Conservation (phyloP, 2,113 vertebrate genomes). For the Lucifuga dentata region DNA sequence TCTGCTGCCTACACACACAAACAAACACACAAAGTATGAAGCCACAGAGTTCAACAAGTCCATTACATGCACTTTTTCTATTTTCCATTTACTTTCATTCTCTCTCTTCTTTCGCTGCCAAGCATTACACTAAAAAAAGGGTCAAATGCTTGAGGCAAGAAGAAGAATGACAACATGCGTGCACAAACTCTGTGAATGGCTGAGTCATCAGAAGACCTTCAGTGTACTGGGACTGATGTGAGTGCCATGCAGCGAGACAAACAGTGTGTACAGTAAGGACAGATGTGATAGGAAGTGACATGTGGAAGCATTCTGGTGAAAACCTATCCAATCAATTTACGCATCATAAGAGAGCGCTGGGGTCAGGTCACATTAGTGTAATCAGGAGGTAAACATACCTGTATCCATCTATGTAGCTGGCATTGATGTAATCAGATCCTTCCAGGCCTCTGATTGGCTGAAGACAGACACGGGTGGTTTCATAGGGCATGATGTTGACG, state of each 20-base stretch:
- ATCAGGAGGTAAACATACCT: slow-evolving; percentile 78
- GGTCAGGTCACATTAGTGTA: slow-evolving; percentile 66
- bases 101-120: slow-evolving; percentile 34
- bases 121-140: slow-evolving; percentile 46
- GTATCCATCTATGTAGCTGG: slow-evolving; percentile 98
- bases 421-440: slow-evolving; percentile 96
- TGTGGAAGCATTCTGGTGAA: slow-evolving; percentile 52
- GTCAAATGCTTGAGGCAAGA: slow-evolving; percentile 56
- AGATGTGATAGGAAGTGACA: slow-evolving; percentile 70
- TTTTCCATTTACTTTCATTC: slow-evolving; percentile 26
- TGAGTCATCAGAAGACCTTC: slow-evolving; percentile 67
- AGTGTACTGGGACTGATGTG: background rate
- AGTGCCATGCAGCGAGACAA: slow-evolving; percentile 25
- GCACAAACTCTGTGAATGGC: slow-evolving; percentile 45
- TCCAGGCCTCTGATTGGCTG: slow-evolving; percentile 98
- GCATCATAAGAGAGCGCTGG: slow-evolving; percentile 47
- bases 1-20: slow-evolving; percentile 80
- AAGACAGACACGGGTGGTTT: slow-evolving; percentile 95
- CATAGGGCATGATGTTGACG: slow-evolving; percentile 99
- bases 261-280: slow-evolving; percentile 40
- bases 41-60: background rate
- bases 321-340: slow-evolving; percentile 64
- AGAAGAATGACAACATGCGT: slow-evolving; percentile 61
- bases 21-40: slow-evolving; percentile 35
- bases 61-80: slow-evolving; percentile 20